Percentiles rank a stretch among this genome's conserved stretches.
These are phyloP conservation scores for Ascaphus truei DNA, from an alignment of 2,113 vertebrate genomes.

Conservation along the genomic window DNA sequence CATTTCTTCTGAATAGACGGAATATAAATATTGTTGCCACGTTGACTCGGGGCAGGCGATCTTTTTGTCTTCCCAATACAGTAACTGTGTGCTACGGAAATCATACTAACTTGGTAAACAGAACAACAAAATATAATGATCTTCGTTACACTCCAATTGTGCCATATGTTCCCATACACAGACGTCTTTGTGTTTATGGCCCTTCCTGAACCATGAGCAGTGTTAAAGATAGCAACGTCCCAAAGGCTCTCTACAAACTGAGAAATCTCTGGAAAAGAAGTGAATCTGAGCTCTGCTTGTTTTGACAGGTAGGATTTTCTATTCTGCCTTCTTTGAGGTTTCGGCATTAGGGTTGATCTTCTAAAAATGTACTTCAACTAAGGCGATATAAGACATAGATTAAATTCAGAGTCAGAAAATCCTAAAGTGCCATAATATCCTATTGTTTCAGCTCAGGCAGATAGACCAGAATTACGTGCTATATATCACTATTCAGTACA, in stretches of 20 bases:
- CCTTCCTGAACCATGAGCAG: not conserved
- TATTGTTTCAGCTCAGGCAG: slow-evolving; percentile 2
- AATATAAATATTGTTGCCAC: too few relatives aligned
- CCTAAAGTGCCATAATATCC: not conserved
- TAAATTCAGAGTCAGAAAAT: not conserved
- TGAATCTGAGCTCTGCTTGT: slow-evolving; percentile 13
- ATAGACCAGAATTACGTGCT: not conserved
- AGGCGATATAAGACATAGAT: not conserved
- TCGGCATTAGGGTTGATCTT: slow-evolving; percentile 7
- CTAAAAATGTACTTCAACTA: slow-evolving; percentile 6
- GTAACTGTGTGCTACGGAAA: too few relatives aligned
- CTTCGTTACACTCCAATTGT: too few relatives aligned
- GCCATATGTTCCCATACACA: too few relatives aligned
- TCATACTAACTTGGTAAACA: too few relatives aligned
- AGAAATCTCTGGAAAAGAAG: not conserved
- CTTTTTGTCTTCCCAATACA: too few relatives aligned
- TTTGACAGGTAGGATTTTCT: slow-evolving; percentile 26
- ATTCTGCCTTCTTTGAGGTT: not conserved
- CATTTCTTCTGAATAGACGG: too few relatives aligned
- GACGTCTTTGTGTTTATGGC: too few relatives aligned
- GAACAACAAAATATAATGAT: too few relatives aligned
- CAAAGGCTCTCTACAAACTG: not conserved
- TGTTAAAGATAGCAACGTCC: slow-evolving; percentile 19
- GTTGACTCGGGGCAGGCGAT: too few relatives aligned
- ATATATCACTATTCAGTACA: not conserved